A percentile compares a stretch with the other conserved stretches of the same genome.
Evolutionary conservation across 2,888 invertebrate species (phyloP).

Genomic region (Julus scandinavius): DNA sequence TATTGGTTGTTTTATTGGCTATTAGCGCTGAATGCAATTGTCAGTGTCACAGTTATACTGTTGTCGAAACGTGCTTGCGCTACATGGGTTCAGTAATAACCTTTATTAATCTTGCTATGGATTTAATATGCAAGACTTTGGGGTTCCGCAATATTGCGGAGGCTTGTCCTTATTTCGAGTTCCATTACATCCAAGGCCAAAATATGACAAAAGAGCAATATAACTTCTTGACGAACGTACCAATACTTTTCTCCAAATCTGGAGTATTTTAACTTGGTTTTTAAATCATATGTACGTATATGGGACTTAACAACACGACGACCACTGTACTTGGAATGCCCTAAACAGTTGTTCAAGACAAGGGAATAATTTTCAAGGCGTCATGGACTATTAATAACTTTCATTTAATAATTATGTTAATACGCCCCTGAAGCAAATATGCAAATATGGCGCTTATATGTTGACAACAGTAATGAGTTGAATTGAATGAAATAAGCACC

Average conservation of each 20-base stretch:
- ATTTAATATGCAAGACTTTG: background rate
- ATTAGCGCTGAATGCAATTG: background rate
- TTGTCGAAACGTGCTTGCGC: background rate
- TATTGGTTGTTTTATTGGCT: background rate
- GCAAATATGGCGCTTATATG: no score
- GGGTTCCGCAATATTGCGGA: background rate
- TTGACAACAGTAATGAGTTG: no score
- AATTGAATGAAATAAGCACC: no score
- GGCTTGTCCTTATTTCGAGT: background rate
- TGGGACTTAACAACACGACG: background rate
- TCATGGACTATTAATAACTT: no score
- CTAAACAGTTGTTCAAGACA: no score
- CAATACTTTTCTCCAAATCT: background rate
- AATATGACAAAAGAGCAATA: background rate
- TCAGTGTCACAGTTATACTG: background rate
- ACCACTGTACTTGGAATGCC: background rate
- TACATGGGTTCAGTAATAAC: background rate
- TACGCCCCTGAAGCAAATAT: no score
- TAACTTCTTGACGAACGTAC: background rate
- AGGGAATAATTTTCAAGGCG: no score
- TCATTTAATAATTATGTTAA: no score
- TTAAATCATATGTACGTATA: background rate
- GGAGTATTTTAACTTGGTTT: background rate
- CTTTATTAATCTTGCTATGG: background rate
- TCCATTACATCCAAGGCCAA: background rate